Evolutionary conservation across 2,888 invertebrate species (phyloP).

Genomic region (Chymomyza procnemis): DNA sequence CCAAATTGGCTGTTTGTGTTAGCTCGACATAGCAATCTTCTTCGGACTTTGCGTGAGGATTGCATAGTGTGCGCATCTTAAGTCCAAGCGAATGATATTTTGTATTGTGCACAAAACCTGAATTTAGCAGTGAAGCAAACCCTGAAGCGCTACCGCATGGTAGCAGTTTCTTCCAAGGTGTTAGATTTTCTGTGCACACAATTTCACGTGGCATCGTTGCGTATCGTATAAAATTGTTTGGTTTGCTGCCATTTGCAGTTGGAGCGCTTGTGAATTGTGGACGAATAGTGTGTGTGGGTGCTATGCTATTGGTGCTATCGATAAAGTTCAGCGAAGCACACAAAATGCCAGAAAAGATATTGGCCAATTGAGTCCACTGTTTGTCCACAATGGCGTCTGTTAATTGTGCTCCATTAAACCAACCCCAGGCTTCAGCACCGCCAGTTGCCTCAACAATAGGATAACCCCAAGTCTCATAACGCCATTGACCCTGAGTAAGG

Average conservation of each 20-base stretch:
- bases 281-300: conserved; percentile 89
- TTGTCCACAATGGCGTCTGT: conserved; percentile 81
- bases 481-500: conserved; percentile 96
- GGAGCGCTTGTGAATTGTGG: conserved; percentile 80
- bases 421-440: conserved; percentile 95
- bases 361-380: conserved; percentile 92
- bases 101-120: conserved; percentile 93
- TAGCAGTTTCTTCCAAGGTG: conserved; percentile 97
- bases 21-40: conserved; percentile 85
- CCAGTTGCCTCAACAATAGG: conserved; percentile 93
- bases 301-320: conserved; percentile 89
- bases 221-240: conserved; percentile 85
- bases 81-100: conserved; percentile 94
- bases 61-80: conserved; percentile 89
- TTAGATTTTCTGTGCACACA: conserved; percentile 98
- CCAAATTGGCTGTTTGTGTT: conserved; percentile 90
- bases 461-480: conserved; percentile 95
- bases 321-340: conserved; percentile 98
- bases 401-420: conserved; percentile 85
- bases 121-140: conserved; percentile 91
- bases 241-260: conserved; percentile 78
- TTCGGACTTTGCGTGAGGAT: conserved; percentile 62
- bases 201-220: conserved; percentile 96
- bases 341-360: conserved; percentile 94
- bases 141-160: conserved; percentile 96